Conservation (phyloP, 2,888 invertebrate genomes). For the Agrochola lychnidis region DNA sequence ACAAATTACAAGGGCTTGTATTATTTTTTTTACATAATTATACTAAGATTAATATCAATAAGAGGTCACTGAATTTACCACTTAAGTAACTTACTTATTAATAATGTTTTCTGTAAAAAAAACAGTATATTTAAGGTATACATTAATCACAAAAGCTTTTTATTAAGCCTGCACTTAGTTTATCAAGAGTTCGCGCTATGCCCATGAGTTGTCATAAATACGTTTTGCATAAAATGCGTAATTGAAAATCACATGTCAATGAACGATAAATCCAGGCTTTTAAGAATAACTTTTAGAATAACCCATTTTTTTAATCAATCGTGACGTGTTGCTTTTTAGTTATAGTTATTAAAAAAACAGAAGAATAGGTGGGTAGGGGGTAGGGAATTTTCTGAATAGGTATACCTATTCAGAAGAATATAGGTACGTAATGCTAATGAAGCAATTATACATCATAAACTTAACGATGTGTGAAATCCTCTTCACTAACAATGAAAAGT, state of each 20-base stretch:
- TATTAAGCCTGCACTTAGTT: conserved; percentile 36
- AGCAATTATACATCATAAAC: not conserved
- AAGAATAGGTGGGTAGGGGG: too few relatives aligned
- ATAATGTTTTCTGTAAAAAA: not conserved
- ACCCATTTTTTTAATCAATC: not conserved
- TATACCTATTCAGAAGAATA: not conserved
- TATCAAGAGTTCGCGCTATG: conserved; percentile 9
- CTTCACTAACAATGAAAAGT: conserved; percentile 10
- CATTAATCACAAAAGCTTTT: conserved; percentile 26
- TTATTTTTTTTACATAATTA: not conserved
- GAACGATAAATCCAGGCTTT: conserved; percentile 4
- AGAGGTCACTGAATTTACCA: not conserved
- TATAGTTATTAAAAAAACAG: too few relatives aligned
- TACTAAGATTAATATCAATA: not conserved
- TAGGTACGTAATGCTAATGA: not conserved
- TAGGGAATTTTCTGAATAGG: too few relatives aligned
- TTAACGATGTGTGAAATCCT: conserved; percentile 15
- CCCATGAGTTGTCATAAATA: not conserved
- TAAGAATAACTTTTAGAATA: not conserved
- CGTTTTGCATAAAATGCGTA: conserved; percentile 11
- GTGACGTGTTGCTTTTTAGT: too few relatives aligned
- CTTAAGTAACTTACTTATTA: not conserved
- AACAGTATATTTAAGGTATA: not conserved
- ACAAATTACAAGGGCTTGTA: not conserved
- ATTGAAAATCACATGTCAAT: conserved; percentile 1